Evolutionary conservation across 2,888 invertebrate genomes (phyloP), one percentile per base, ranked within the genome.

Genomic region (Macrophya annulata): DNA sequence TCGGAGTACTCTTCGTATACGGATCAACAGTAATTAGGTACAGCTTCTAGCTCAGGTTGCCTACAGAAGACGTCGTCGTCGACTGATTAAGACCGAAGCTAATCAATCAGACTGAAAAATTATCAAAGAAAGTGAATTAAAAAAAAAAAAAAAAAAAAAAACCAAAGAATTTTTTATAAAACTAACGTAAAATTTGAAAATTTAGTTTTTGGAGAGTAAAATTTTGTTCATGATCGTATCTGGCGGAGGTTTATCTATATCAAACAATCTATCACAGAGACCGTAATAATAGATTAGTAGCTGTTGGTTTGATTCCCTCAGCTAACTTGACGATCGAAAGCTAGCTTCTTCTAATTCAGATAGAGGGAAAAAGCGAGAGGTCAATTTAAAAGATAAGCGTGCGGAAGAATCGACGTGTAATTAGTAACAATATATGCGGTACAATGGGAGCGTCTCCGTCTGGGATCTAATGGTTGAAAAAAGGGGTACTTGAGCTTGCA

Each of bases 341-440:
- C 2, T n/a, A n/a, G n/a, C n/a, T n/a, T n/a, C n/a, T n/a, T n/a
- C n/a, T 55, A 8, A 8, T 8, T n/a, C 1, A n/a, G 51, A 5
- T 6, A 12, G 72, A 43, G 21, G 45, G 21, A 43, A 8, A 2
- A 8, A 43, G 43, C 4, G 9, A 43, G 21, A 43, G 21, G 12
- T 12, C 21, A 10, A 59, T n/a, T 37, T 9, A n/a, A 45, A 31
- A n/a, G 81, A 43, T 10, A 62, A 17, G 59, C 40, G 62, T 62
- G 59, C 17, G 65, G 21, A 87, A 89, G 89, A 88, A 90, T 89
- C 88, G 85, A 87, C 89, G 89, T 88, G 89, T 89, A 90, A 91
- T 91, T 91, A 90, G 90, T 87, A 88, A 86, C 89, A 87, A 88
- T 88, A 87, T 86, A 85, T 25, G 62, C 17, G 21, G 43, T 43